Conservation (phyloP, 2,113 vertebrate genomes). For the Boulengeromyrus knoepffleri region DNA sequence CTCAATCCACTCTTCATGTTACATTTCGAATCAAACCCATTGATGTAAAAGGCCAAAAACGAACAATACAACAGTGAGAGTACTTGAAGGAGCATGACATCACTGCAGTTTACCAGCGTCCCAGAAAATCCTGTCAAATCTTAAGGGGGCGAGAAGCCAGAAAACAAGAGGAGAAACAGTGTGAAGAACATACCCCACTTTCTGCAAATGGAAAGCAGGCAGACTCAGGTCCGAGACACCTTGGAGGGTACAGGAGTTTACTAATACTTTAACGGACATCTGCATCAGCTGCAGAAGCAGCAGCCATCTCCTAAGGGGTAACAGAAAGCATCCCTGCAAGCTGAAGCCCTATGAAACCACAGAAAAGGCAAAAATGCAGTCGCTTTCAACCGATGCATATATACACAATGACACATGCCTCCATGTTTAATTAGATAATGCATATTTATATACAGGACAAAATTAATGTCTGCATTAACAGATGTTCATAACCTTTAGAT, state of each 20-base stretch:
- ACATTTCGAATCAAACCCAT: neutral
- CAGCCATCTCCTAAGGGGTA: neutral
- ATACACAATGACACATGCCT: neutral
- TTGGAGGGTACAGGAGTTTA: neutral
- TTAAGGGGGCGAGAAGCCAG: neutral
- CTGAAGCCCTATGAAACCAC: neutral
- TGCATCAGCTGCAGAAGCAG: neutral
- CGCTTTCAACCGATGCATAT: neutral
- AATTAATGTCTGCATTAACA: constrained; percentile 7
- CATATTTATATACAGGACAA: neutral
- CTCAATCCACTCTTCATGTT: neutral
- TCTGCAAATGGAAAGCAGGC: neutral
- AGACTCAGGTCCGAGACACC: neutral
- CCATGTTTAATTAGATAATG: neutral
- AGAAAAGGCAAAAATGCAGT: neutral
- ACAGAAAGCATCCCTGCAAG: neutral
- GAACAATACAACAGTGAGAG: neutral
- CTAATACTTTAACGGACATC: neutral
- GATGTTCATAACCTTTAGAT: neutral
- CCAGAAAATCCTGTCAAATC: neutral
- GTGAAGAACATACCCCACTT: neutral
- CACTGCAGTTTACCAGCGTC: neutral
- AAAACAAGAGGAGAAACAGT: neutral
- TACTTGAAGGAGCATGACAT: neutral
- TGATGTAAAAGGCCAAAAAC: neutral